These are phyloP conservation scores for Thamnophis sirtalis DNA, from an alignment of 2,113 vertebrate genomes.

Conservation along the genomic window DNA sequence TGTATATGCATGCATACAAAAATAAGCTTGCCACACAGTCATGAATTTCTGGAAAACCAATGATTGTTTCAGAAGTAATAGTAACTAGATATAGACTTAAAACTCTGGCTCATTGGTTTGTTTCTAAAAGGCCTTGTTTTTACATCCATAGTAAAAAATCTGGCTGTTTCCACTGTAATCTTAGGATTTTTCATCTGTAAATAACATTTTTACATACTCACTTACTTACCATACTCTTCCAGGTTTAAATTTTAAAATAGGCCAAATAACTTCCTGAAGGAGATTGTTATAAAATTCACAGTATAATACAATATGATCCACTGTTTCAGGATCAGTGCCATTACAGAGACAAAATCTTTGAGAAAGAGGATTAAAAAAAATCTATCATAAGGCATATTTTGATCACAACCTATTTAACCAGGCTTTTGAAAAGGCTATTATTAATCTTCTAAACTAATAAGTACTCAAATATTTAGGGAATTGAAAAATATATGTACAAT, in stretches of 20 bases:
- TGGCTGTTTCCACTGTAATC: background rate
- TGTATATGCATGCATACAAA: background rate
- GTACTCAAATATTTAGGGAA: background rate
- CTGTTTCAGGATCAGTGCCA: background rate
- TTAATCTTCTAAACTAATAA: background rate
- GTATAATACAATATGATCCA: background rate
- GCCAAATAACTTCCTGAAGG: background rate
- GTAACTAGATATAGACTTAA: background rate
- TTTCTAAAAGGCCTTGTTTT: background rate
- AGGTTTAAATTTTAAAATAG: background rate
- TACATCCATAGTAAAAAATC: background rate
- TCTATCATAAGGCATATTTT: background rate
- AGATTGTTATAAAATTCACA: background rate
- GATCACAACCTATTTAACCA: background rate
- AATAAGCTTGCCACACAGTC: background rate
- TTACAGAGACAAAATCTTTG: background rate
- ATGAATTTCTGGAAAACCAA: background rate
- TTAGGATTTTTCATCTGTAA: background rate
- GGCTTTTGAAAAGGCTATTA: background rate
- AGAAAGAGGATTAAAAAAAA: too few species aligned
- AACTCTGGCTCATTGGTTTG: background rate
- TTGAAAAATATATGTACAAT: background rate
- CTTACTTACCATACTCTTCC: background rate
- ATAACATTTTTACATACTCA: background rate
- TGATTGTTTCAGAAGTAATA: background rate